Conservation (phyloP, 2,113 vertebrate species). For the Pelecanoides urinatrix region DNA sequence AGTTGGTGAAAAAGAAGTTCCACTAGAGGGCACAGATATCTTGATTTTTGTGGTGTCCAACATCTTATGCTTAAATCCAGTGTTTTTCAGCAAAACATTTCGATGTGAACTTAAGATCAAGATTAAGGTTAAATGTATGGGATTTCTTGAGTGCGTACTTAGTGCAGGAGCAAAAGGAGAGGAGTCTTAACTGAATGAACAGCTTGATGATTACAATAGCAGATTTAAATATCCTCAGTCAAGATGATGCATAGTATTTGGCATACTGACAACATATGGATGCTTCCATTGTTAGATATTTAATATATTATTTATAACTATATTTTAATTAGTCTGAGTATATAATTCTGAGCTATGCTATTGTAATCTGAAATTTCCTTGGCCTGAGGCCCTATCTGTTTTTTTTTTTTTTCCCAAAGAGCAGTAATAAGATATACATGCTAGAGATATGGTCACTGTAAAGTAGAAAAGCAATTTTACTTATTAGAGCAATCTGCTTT, state of each 20-base stretch:
- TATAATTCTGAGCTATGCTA: not conserved
- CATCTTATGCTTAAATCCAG: not conserved
- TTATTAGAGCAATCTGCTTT: not conserved
- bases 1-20: not conserved
- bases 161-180: not conserved
- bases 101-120: not conserved
- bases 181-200: not conserved
- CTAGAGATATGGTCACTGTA: not conserved
- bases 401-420: not conserved
- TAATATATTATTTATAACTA: not conserved
- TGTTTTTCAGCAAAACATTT: not conserved
- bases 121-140: not conserved
- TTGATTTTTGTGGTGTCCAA: not conserved
- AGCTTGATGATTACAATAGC: not conserved
- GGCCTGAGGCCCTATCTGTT: not conserved
- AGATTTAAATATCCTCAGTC: not conserved
- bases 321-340: not conserved
- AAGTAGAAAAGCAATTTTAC: not conserved
- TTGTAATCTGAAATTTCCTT: not conserved
- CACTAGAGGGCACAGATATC: slow-evolving; percentile 54
- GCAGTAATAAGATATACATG: not conserved
- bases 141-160: not conserved
- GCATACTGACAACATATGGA: not conserved
- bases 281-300: not conserved
- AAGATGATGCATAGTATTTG: not conserved